Percentiles rank a stretch among this genome's conserved stretches.
Evolutionary conservation across 2,113 vertebrate species (phyloP).

Genomic region (Notothenia coriiceps): DNA sequence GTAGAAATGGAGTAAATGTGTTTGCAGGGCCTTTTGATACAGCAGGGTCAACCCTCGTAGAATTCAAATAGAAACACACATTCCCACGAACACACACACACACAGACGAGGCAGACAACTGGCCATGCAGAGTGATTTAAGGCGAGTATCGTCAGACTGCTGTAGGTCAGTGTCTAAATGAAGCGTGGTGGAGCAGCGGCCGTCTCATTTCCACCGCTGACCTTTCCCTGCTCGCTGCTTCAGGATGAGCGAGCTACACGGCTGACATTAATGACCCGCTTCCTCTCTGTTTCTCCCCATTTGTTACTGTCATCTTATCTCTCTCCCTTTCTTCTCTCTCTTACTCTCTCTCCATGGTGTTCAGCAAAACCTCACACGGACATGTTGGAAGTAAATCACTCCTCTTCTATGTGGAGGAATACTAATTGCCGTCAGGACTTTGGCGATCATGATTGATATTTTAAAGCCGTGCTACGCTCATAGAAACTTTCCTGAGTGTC

Average conservation of each 20-base stretch:
- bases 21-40: not conserved
- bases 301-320: too few relatives aligned
- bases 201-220: slow-evolving; percentile 79
- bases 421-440: too few relatives aligned
- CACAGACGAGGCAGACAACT: slow-evolving; percentile 60
- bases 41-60: not conserved
- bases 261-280: slow-evolving; percentile 80
- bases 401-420: too few relatives aligned
- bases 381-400: too few relatives aligned
- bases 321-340: too few relatives aligned
- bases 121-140: slow-evolving; percentile 77
- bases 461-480: too few relatives aligned
- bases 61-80: slow-evolving; percentile 27
- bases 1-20: not conserved
- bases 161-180: slow-evolving; percentile 82
- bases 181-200: slow-evolving; percentile 75
- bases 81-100: slow-evolving; percentile 6
- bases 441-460: too few relatives aligned
- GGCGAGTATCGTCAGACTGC: slow-evolving; percentile 78
- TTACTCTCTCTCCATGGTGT: too few relatives aligned
- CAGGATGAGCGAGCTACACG: slow-evolving; percentile 77
- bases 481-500: too few relatives aligned
- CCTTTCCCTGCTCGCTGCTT: slow-evolving; percentile 80
- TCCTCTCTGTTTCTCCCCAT: slow-evolving; percentile 27
- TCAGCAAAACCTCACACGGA: too few relatives aligned